Conservation (phyloP, 2,113 vertebrate genomes). For the Podocnemis expansa region DNA sequence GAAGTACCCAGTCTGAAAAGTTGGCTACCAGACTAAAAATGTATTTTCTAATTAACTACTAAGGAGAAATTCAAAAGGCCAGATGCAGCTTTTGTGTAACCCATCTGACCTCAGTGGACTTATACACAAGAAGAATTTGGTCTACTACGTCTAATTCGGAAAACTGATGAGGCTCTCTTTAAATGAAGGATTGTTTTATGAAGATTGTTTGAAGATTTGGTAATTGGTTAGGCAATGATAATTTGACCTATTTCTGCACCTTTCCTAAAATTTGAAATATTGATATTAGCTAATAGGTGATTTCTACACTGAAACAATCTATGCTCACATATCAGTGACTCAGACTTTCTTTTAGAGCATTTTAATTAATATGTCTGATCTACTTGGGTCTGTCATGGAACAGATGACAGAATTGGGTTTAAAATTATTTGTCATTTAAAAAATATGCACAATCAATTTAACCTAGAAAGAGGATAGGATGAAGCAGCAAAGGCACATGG, state of each 20-base stretch:
- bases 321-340: not conserved
- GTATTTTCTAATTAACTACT: too few species aligned
- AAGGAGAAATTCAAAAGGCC: not conserved
- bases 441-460: not conserved
- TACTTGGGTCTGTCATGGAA: not conserved
- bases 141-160: not conserved
- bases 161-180: not conserved
- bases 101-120: not conserved
- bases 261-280: not conserved
- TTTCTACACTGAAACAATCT: not conserved
- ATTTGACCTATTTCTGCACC: not conserved
- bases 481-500: not conserved
- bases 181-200: not conserved
- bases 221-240: too few species aligned
- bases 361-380: not conserved
- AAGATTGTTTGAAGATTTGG: not conserved
- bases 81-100: not conserved
- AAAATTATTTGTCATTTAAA: not conserved
- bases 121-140: too few species aligned
- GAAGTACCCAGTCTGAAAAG: not conserved
- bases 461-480: not conserved
- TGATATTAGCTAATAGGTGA: not conserved
- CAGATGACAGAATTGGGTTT: not conserved
- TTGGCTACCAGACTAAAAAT: not conserved
- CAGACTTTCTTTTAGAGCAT: not conserved